Evolutionary conservation across 2,888 invertebrate genomes (phyloP).

Genomic region (Archaeoteleia sp.): DNA sequence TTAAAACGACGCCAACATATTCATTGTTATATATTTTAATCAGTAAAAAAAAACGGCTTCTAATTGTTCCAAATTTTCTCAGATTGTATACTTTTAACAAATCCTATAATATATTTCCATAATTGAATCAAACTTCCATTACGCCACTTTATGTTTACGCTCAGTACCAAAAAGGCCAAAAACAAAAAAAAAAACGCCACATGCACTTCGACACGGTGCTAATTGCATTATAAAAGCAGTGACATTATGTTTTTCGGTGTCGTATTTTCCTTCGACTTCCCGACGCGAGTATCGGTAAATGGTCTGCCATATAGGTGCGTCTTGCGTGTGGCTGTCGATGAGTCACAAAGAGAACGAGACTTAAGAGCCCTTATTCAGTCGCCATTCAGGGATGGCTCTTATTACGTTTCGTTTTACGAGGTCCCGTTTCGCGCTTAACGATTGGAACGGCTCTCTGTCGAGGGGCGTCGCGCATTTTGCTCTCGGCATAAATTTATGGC

Average conservation of each 20-base stretch:
- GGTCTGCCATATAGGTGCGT: constrained; percentile 22
- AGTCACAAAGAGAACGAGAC: constrained; percentile 50
- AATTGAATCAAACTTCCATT: no score
- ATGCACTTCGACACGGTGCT: no score
- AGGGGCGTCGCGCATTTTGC: constrained; percentile 47
- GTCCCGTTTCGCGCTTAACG: constrained; percentile 61
- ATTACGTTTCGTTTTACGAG: constrained; percentile 60
- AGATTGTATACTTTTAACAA: no score
- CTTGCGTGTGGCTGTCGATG: constrained; percentile 41
- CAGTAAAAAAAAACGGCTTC: no score
- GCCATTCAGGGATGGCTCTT: constrained; percentile 48
- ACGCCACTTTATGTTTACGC: no score
- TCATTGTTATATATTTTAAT: no score
- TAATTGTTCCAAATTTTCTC: no score
- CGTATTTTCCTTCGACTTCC: constrained; percentile 13
- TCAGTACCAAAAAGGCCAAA: no score
- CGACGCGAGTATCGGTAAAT: constrained; percentile 19
- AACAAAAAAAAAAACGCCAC: no score
- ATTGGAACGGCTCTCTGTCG: constrained; percentile 59
- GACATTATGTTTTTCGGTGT: constrained; percentile 15
- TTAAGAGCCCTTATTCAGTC: constrained; percentile 46
- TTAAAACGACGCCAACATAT: no score
- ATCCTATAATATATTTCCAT: no score
- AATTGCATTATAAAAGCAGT: constrained; percentile 31
- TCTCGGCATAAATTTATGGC: constrained; percentile 54